Conservation (phyloP, 2,797 vertebrate genomes). For the Avahi laniger region DNA sequence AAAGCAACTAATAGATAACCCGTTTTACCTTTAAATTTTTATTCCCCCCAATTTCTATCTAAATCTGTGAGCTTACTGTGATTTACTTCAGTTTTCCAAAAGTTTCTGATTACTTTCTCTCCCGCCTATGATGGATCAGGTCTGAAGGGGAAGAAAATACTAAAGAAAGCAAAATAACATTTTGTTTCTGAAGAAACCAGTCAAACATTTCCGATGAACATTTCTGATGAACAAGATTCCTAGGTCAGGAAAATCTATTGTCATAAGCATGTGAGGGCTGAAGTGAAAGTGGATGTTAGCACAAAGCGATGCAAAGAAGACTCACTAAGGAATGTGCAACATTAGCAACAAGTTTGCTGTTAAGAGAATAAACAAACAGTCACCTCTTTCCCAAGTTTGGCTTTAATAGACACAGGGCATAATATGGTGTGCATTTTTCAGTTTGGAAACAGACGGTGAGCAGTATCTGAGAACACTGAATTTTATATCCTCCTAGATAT, state of each 20-base stretch:
- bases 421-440: not conserved
- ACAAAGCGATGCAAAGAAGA: not conserved
- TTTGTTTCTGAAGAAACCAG: not conserved
- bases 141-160: not conserved
- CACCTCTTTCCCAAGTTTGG: not conserved
- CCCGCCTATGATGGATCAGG: not conserved
- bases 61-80: not conserved
- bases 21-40: not conserved
- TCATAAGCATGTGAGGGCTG: not conserved
- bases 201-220: conserved; percentile 17
- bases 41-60: not conserved
- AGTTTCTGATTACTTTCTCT: not conserved
- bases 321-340: not conserved
- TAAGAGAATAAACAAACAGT: not conserved
- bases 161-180: conserved; percentile 14
- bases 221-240: not conserved
- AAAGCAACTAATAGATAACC: not conserved
- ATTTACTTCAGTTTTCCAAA: not conserved
- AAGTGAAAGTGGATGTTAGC: not conserved
- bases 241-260: not conserved
- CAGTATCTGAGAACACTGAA: not conserved
- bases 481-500: conserved; percentile 23
- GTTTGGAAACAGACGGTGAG: conserved; percentile 45
- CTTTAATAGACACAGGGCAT: not conserved
- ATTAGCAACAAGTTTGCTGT: not conserved